These are phyloP conservation scores for Crotalus horridus DNA, from an alignment of 2,113 vertebrate species.

Conservation along the genomic window DNA sequence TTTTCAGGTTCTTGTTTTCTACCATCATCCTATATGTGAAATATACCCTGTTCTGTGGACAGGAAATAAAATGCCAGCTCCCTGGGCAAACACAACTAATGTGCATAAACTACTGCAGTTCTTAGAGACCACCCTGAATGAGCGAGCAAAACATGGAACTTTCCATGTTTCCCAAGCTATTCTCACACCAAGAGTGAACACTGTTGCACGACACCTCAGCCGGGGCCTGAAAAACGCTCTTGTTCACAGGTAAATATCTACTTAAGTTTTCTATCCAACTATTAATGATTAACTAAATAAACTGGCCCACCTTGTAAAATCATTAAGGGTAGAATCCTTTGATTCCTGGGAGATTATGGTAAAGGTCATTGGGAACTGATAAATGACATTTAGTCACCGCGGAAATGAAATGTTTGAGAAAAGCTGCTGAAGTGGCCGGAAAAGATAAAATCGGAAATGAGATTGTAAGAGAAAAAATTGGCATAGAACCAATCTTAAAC, in stretches of 20 bases:
- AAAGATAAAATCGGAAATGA: background rate
- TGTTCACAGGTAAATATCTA: conserved; percentile 81
- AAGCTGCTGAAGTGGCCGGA: background rate
- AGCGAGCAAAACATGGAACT: conserved; percentile 78
- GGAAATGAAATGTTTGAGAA: background rate
- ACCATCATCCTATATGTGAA: conserved; percentile 81
- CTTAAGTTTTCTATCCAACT: background rate
- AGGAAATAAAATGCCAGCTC: conserved; percentile 91
- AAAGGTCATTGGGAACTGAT: background rate
- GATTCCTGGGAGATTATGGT: background rate
- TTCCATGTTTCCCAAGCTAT: conserved; percentile 98
- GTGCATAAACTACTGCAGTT: conserved; percentile 88
- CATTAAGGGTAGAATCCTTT: background rate
- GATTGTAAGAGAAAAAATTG: background rate
- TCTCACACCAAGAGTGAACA: conserved; percentile 87
- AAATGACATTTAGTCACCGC: background rate
- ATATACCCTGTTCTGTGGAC: conserved; percentile 83
- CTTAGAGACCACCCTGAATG: conserved; percentile 87
- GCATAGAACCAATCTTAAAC: background rate
- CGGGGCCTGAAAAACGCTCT: conserved; percentile 88
- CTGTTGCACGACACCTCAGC: conserved; percentile 82
- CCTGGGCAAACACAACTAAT: conserved; percentile 95
- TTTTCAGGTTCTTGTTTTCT: conserved; percentile 90
- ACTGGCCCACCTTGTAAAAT: background rate
- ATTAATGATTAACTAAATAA: background rate